Evolutionary conservation across 2,888 invertebrate species (phyloP).

Genomic region (Noctua comes): DNA sequence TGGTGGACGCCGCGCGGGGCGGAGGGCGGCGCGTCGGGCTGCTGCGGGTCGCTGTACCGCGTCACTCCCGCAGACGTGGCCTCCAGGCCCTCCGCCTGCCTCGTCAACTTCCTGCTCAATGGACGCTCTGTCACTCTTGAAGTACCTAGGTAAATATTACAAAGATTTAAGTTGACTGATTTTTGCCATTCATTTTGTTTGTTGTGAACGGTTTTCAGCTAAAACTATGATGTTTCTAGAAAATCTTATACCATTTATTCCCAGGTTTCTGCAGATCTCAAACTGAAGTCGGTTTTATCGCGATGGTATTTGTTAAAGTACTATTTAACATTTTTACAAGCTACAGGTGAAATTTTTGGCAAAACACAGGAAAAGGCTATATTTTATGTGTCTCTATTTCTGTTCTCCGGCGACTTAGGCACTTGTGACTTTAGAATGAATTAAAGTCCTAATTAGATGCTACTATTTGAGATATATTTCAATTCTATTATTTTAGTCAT

Average conservation of each 20-base stretch:
- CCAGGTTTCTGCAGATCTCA: neutral
- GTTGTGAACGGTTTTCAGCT: neutral
- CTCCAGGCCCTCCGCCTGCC: conserved; percentile 98
- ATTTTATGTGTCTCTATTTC: neutral
- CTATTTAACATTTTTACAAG: neutral
- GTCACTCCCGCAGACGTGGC: conserved; percentile 99
- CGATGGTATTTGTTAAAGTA: neutral
- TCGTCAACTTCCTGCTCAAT: conserved; percentile 98
- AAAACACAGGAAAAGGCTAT: neutral
- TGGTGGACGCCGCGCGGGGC: conserved; percentile 99
- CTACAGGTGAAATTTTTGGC: neutral
- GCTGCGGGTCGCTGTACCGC: conserved; percentile 96
- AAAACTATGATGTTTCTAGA: neutral
- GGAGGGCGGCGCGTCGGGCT: conserved; percentile 94
- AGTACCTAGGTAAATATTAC: conserved; percentile 92
- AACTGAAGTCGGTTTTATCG: no score
- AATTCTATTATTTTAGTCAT: no score
- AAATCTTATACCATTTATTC: neutral
- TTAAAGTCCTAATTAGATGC: neutral
- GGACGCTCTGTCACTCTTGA: conserved; percentile 98
- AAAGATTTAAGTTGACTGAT: neutral
- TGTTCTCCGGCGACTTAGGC: neutral
- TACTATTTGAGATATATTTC: neutral
- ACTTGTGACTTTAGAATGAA: neutral
- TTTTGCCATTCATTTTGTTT: neutral